Evolutionary conservation across 2,888 invertebrate species (phyloP).

Genomic region (Notodonta ziczac): DNA sequence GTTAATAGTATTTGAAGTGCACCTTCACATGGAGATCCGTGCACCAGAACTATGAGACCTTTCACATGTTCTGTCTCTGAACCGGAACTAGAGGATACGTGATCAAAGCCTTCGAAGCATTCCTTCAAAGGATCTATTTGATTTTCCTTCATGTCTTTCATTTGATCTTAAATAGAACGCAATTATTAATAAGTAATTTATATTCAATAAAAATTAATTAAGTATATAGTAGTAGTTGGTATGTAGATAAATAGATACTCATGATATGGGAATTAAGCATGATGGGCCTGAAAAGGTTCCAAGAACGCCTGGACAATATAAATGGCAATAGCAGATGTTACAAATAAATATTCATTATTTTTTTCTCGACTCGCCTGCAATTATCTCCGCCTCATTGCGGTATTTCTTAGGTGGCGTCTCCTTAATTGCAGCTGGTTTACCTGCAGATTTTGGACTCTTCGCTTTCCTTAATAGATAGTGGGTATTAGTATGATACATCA

Average conservation of each 20-base stretch:
- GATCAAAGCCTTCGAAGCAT: conserved; percentile 51
- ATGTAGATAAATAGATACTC: no score
- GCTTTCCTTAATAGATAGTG: conserved; percentile 49
- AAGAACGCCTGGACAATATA: no score
- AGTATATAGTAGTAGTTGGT: no score
- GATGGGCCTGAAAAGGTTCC: no score
- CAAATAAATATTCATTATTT: no score
- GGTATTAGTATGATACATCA: no score
- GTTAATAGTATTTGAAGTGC: conserved; percentile 7
- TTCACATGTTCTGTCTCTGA: conserved; percentile 51
- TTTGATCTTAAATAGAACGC: conserved; percentile 54
- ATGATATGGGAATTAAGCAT: no score
- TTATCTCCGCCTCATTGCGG: conserved; percentile 69
- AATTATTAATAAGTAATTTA: no score
- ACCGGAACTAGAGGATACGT: conserved; percentile 27
- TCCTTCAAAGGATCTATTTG: conserved; percentile 66
- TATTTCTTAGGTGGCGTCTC: conserved; percentile 48
- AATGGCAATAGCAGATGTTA: no score
- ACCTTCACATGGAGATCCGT: conserved; percentile 78
- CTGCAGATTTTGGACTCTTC: conserved; percentile 48
- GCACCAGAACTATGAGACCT: conserved; percentile 70
- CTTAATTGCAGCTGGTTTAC: conserved; percentile 36
- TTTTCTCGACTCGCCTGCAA: conserved; percentile 53
- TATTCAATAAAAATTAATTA: no score
- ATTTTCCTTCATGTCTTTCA: conserved; percentile 58